A percentile compares a stretch with the other conserved stretches of the same genome.
phyloP scores from a whole-genome alignment of 2,113 vertebrate species.

The Muscicapa adusta region DNA sequence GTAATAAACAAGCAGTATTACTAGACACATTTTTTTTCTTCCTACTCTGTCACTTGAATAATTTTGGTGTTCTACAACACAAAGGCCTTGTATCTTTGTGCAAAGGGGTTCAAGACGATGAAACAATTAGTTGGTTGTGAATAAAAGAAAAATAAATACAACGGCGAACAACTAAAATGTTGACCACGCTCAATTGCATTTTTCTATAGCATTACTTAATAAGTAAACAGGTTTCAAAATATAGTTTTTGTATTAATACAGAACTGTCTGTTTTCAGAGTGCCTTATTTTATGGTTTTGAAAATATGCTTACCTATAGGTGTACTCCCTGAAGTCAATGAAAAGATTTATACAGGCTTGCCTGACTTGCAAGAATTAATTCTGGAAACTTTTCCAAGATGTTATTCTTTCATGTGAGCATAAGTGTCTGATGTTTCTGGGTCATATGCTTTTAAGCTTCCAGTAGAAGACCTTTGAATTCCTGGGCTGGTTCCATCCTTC shows the following conservation, averaged over 20 bases:
- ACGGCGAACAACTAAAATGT: background rate
- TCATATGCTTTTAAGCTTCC: background rate
- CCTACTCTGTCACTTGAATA: background rate
- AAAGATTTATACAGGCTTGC: background rate
- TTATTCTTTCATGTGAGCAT: background rate
- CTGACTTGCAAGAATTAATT: background rate
- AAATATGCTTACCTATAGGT: background rate
- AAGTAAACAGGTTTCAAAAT: background rate
- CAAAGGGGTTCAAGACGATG: background rate
- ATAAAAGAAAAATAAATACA: background rate
- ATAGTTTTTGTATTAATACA: background rate
- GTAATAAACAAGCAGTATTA: background rate
- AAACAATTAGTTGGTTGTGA: background rate
- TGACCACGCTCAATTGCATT: background rate
- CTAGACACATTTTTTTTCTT: background rate
- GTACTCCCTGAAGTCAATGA: background rate
- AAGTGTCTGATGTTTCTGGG: background rate
- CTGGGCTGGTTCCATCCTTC: background rate
- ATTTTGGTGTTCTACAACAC: background rate
- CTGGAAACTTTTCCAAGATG: background rate
- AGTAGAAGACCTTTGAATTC: background rate
- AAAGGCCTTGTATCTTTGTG: conserved; percentile 15
- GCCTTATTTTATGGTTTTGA: background rate
- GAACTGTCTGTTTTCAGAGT: background rate
- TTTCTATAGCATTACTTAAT: background rate